Conservation (phyloP, 2,113 vertebrate genomes). For the Peucedramus taeniatus region DNA sequence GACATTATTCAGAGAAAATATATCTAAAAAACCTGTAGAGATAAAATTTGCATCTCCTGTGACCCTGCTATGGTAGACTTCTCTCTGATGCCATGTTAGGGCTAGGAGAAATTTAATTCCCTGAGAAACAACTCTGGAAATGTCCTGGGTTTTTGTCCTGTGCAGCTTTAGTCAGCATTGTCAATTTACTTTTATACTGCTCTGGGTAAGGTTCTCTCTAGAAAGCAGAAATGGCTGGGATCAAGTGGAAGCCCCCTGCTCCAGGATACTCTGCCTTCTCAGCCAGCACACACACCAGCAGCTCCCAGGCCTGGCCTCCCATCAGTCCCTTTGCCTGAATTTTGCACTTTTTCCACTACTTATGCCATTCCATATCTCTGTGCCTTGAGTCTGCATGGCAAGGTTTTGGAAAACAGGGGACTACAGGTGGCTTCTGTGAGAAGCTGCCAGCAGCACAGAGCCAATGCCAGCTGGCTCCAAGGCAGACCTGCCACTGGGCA, state of each 20-base stretch:
- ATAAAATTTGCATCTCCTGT: not conserved
- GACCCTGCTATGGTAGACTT: not conserved
- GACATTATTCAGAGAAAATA: not conserved
- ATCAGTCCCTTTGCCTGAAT: not conserved
- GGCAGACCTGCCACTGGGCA: not conserved
- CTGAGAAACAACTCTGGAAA: not conserved
- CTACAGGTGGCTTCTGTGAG: not conserved
- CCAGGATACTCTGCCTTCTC: not conserved
- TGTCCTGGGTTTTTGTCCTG: not conserved
- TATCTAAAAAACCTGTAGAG: constrained; percentile 11
- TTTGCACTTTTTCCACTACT: not conserved
- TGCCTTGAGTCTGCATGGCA: not conserved
- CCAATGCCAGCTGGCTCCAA: not conserved
- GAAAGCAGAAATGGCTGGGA: not conserved
- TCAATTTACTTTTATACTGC: not conserved
- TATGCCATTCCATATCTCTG: not conserved
- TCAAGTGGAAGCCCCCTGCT: not conserved
- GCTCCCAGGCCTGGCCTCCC: not conserved
- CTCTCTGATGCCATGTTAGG: not conserved
- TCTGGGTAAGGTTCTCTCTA: not conserved
- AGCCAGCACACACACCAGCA: not conserved
- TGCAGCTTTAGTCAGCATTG: not conserved
- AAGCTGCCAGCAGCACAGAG: not conserved
- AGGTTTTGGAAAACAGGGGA: not conserved
- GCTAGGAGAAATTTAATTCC: constrained; percentile 4